A percentile compares a stretch with the other conserved stretches of the same genome.
Conservation (phyloP, 2,888 invertebrate species). For the Acleris sparsana region DNA sequence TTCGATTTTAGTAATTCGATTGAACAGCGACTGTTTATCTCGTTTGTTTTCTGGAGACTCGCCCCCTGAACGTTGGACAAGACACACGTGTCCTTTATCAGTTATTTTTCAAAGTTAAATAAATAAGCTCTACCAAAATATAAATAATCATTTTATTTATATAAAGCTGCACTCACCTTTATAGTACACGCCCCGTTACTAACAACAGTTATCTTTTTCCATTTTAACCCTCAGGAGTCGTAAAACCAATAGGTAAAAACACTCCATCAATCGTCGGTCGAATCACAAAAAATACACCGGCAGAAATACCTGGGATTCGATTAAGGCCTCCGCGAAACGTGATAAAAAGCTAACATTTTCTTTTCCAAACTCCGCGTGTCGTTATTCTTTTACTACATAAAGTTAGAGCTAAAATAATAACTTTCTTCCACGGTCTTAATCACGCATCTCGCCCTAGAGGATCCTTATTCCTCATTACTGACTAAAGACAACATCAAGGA, state of each 20-base stretch:
- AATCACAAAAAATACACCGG: slow-evolving; percentile 18
- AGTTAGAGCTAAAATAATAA: slow-evolving; percentile 9
- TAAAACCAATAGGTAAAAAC: slow-evolving; percentile 25
- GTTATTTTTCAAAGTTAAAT: too few relatives aligned
- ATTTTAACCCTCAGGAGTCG: slow-evolving; percentile 6
- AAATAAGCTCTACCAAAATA: too few relatives aligned
- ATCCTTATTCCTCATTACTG: slow-evolving; percentile 13
- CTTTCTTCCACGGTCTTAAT: slow-evolving; percentile 11
- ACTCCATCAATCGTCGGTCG: slow-evolving; percentile 24
- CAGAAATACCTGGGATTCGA: slow-evolving; percentile 30
- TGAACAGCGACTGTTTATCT: too few relatives aligned
- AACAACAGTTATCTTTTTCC: slow-evolving; percentile 6
- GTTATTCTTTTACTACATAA: slow-evolving; percentile 21
- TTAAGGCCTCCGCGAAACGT: slow-evolving; percentile 21
- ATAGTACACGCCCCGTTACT: slow-evolving; percentile 9
- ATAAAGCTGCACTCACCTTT: too few relatives aligned
- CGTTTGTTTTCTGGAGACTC: too few relatives aligned
- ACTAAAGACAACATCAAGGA: slow-evolving; percentile 9
- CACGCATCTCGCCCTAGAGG: slow-evolving; percentile 14
- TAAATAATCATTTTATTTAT: too few relatives aligned
- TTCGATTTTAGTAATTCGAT: too few relatives aligned
- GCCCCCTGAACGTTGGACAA: too few relatives aligned
- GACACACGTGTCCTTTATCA: too few relatives aligned
- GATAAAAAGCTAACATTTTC: slow-evolving; percentile 22
- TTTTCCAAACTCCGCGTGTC: slow-evolving; percentile 11